A percentile compares a stretch with the other conserved stretches of the same genome.
phyloP scores from a whole-genome alignment of 2,888 invertebrate genomes.

The Mythimna loreyi region DNA sequence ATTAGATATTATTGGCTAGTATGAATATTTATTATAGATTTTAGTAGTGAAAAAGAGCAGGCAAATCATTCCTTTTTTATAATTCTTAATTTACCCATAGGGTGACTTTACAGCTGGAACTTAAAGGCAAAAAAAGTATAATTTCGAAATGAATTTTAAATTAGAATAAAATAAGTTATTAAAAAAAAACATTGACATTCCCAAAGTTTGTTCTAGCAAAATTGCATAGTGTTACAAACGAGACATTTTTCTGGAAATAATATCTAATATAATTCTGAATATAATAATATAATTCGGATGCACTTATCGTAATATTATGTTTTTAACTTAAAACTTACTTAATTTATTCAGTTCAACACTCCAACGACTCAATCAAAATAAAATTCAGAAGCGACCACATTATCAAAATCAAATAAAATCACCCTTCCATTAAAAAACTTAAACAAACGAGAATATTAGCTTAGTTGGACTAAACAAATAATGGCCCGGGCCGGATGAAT shows the following conservation, averaged over 20 bases:
- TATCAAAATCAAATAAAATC: conserved; percentile 67
- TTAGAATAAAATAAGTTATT: neutral
- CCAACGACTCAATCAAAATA: conserved; percentile 57
- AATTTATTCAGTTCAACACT: neutral
- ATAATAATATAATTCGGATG: too few species aligned
- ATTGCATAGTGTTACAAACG: neutral
- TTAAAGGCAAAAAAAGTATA: neutral
- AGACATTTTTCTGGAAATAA: neutral
- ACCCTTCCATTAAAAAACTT: conserved; percentile 79
- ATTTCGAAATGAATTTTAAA: neutral
- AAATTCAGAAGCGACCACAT: conserved; percentile 61
- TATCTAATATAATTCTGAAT: too few species aligned
- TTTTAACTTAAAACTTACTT: too few species aligned
- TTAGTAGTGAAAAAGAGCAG: neutral
- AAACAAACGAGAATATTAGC: conserved; percentile 81
- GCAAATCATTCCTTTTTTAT: neutral
- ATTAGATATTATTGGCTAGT: conserved; percentile 60
- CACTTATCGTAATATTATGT: too few species aligned
- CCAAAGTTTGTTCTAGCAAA: neutral
- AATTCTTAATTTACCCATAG: neutral
- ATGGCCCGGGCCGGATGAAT: conserved; percentile 79
- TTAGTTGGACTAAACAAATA: conserved; percentile 81
- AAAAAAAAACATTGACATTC: neutral
- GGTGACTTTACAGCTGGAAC: neutral
- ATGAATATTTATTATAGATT: conserved; percentile 56